Conservation (phyloP, 23 tunicate genomes). For the Trididemnum clinides region DNA sequence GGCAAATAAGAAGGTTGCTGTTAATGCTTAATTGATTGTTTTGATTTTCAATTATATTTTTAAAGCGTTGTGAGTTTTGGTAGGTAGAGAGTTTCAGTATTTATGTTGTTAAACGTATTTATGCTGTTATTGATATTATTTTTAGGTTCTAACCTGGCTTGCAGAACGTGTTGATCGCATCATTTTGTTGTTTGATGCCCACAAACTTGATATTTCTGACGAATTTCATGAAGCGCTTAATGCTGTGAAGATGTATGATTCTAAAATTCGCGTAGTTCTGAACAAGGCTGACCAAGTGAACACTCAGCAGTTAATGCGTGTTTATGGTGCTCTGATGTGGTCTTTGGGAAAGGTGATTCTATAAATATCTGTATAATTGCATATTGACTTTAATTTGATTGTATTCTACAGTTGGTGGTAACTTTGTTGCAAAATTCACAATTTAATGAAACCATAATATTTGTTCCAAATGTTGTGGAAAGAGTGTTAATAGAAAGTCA, state of each 20-base stretch:
- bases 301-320: constrained; percentile 99
- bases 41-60: not conserved
- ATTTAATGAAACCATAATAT: too few species aligned
- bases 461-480: too few species aligned
- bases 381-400: too few species aligned
- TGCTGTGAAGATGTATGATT: constrained; percentile 95
- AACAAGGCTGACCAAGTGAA: constrained; percentile 98
- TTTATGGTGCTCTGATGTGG: constrained; percentile 99
- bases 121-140: not conserved
- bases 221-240: constrained; percentile 99
- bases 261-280: constrained; percentile 95
- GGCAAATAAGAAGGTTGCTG: too few species aligned
- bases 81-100: not conserved
- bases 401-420: too few species aligned
- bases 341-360: constrained; percentile 95
- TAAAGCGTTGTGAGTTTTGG: not conserved
- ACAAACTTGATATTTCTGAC: constrained; percentile 98
- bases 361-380: too few species aligned
- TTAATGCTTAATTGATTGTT: too few species aligned
- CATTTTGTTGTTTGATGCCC: constrained; percentile 96
- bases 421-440: too few species aligned
- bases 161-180: constrained; percentile 99
- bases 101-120: not conserved
- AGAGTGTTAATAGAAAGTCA: too few species aligned
- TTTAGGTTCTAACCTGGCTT: constrained; percentile 95